phyloP scores from a whole-genome alignment of 1,140 invertebrate species.

The Apis laboriosa region DNA sequence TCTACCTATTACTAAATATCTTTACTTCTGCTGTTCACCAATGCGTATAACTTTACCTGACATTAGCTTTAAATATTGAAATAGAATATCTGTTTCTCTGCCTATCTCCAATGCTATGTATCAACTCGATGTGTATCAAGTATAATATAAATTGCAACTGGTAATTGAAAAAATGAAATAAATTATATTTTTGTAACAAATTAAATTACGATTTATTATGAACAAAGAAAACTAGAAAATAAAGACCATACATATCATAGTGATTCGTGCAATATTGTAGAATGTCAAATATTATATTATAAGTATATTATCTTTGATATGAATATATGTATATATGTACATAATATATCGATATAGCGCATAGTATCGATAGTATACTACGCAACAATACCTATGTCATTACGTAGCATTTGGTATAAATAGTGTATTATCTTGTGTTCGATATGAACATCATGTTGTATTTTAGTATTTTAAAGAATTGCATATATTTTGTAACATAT shows the following conservation, averaged over 20 bases:
- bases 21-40: constrained; percentile 14
- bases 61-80: constrained; percentile 58
- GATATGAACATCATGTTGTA: neutral
- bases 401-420: constrained; percentile 6
- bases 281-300: neutral
- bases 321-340: neutral
- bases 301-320: constrained; percentile 1
- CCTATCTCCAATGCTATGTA: too few species aligned
- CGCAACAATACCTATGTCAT: neutral
- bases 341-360: constrained; percentile 2
- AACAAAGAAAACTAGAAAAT: neutral
- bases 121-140: neutral
- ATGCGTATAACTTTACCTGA: constrained; percentile 37
- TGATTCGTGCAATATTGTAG: neutral
- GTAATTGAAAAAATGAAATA: neutral
- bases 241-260: neutral
- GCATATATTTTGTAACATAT: neutral
- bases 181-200: neutral
- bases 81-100: constrained; percentile 34
- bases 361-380: constrained; percentile 10
- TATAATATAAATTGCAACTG: neutral
- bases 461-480: constrained; percentile 8
- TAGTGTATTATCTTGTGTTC: constrained; percentile 1
- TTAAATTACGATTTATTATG: neutral
- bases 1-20: neutral